phyloP scores from a whole-genome alignment of 2,888 invertebrate species.

The Zygothrica quintamaculata region DNA sequence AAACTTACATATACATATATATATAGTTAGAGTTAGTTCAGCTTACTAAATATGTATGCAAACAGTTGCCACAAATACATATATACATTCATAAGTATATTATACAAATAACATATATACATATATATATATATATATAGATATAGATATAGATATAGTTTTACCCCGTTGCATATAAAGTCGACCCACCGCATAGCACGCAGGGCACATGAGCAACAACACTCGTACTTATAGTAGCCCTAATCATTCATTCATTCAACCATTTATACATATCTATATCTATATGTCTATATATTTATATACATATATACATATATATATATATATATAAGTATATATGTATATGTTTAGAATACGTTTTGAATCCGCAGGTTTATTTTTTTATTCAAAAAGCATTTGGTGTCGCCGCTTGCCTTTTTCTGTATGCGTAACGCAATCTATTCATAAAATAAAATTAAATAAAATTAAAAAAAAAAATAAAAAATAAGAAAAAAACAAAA shows the following conservation, averaged over 20 bases:
- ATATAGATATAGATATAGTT: neutral
- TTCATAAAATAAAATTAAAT: slow-evolving; percentile 81
- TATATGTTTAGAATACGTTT: too few species aligned
- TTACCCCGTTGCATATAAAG: slow-evolving; percentile 54
- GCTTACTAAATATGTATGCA: slow-evolving; percentile 17
- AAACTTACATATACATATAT: slow-evolving; percentile 7
- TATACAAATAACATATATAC: neutral
- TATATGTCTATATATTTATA: too few species aligned
- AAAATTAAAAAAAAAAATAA: slow-evolving; percentile 60
- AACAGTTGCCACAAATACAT: neutral
- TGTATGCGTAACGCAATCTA: slow-evolving; percentile 81
- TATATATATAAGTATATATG: too few species aligned
- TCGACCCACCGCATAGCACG: slow-evolving; percentile 26
- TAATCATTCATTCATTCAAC: slow-evolving; percentile 32
- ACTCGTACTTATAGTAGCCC: slow-evolving; percentile 5
- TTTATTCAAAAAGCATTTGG: slow-evolving; percentile 45
- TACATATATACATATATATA: too few species aligned
- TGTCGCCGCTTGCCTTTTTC: slow-evolving; percentile 58
- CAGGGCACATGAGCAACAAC: neutral
- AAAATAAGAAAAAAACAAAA: slow-evolving; percentile 41
- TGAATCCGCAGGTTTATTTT: slow-evolving; percentile 39
- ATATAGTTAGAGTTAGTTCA: slow-evolving; percentile 27
- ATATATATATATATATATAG: slow-evolving; percentile 11
- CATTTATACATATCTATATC: too few species aligned
- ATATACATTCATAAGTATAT: neutral